phyloP scores from a whole-genome alignment of 92 coral and sea anemone genomes.

The Metridium senile region DNA sequence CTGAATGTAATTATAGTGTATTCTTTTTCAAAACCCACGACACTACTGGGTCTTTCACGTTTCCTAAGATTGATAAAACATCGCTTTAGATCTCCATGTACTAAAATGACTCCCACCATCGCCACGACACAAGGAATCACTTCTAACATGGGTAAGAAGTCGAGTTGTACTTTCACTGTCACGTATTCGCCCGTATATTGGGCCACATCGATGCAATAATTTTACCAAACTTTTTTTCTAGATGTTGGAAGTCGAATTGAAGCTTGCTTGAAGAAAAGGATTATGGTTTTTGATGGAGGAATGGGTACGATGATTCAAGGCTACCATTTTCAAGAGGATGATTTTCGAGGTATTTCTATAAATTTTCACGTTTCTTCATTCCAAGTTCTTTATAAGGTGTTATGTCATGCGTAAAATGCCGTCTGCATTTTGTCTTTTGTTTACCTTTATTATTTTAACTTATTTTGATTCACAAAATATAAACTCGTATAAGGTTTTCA shows the following conservation, averaged over 20 bases:
- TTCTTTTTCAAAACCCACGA: not conserved
- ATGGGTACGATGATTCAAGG: constrained; percentile 99
- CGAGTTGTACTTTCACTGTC: not conserved
- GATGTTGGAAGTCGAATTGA: constrained; percentile 68
- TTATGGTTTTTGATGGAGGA: constrained; percentile 94
- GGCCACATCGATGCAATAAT: too few species aligned
- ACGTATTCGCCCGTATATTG: not conserved
- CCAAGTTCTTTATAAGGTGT: too few species aligned
- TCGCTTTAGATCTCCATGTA: not conserved
- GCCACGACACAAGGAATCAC: not conserved
- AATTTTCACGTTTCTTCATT: not conserved
- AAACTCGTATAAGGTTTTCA: too few species aligned
- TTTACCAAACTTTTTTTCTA: constrained; percentile 11
- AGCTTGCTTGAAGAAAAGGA: constrained; percentile 79
- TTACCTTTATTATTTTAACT: too few species aligned
- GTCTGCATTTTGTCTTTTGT: too few species aligned
- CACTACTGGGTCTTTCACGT: not conserved
- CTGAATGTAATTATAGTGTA: not conserved
- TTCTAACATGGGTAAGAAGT: constrained; percentile 20
- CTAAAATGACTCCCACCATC: constrained; percentile 31
- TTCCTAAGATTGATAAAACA: not conserved
- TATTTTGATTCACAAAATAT: too few species aligned
- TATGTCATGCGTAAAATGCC: too few species aligned
- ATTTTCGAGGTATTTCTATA: constrained; percentile 68
- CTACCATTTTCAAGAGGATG: constrained; percentile 79